Conservation (phyloP, 2,888 invertebrate species). For the Allacma fusca region DNA sequence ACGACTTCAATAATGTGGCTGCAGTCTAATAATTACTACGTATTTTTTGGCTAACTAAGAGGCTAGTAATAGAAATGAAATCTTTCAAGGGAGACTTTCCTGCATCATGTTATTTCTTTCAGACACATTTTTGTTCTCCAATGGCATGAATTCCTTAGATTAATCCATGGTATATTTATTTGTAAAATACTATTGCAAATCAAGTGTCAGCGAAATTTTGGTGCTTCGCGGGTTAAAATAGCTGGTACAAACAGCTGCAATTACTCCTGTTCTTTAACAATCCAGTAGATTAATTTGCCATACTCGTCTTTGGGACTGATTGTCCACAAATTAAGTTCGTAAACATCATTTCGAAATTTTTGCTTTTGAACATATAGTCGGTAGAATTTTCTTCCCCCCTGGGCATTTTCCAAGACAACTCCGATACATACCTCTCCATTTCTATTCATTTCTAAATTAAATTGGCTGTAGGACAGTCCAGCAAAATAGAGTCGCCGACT, state of each 20-base stretch:
- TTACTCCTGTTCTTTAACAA: neutral
- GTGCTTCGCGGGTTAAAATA: too few relatives aligned
- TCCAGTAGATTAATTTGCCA: conserved; percentile 29
- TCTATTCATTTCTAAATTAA: conserved; percentile 34
- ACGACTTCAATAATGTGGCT: too few relatives aligned
- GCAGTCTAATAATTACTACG: too few relatives aligned
- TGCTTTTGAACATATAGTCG: conserved; percentile 36
- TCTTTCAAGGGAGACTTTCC: too few relatives aligned
- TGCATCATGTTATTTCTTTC: too few relatives aligned
- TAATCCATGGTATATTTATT: too few relatives aligned
- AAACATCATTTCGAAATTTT: conserved; percentile 3
- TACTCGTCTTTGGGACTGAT: conserved; percentile 42
- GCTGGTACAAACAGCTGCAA: neutral
- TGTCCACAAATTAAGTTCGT: conserved; percentile 42
- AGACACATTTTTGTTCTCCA: too few relatives aligned
- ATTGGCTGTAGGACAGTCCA: neutral
- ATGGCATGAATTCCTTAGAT: too few relatives aligned
- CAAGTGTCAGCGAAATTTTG: too few relatives aligned
- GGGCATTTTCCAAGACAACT: conserved; percentile 27
- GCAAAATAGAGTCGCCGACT: conserved; percentile 39
- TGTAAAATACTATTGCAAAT: too few relatives aligned
- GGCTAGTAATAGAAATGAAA: too few relatives aligned
- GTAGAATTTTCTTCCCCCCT: conserved; percentile 33
- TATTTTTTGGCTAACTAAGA: too few relatives aligned
- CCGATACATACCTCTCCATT: conserved; percentile 29